Conservation (phyloP, 2,113 vertebrate genomes). For the Sapayoa aenigma region DNA sequence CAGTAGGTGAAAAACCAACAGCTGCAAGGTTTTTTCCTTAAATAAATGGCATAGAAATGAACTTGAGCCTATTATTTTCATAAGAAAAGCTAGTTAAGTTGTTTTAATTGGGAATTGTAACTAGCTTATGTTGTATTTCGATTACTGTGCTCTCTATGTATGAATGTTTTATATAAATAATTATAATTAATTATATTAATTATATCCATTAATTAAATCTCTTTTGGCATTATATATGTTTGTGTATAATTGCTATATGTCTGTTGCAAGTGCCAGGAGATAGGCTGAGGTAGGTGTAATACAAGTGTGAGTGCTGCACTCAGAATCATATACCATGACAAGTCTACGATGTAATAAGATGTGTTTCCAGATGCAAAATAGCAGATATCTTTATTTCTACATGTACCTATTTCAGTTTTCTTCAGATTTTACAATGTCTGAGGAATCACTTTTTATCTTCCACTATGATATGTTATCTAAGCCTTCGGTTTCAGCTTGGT, state of each 20-base stretch:
- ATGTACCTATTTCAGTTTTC: neutral
- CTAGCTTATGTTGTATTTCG: neutral
- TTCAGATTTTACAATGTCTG: neutral
- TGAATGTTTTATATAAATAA: neutral
- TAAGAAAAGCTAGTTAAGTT: neutral
- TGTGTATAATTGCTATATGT: neutral
- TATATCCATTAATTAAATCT: neutral
- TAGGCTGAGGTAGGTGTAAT: neutral
- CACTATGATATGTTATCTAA: neutral
- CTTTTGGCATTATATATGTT: too few relatives aligned
- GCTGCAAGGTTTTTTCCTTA: neutral
- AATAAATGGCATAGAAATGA: neutral
- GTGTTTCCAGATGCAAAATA: neutral
- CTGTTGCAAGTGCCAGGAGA: neutral
- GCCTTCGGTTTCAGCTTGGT: neutral
- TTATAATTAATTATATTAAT: too few relatives aligned
- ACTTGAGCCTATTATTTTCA: neutral
- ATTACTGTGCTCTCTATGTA: neutral
- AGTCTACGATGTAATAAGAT: neutral
- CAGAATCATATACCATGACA: neutral
- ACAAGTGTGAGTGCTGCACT: neutral
- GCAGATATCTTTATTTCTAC: neutral
- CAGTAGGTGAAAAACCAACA: neutral
- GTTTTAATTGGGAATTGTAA: neutral
- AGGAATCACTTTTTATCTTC: neutral